phyloP scores from a whole-genome alignment of 30 jellyfish, hydroid and myxozoan genomes.

The Cassiopea xamachana region DNA sequence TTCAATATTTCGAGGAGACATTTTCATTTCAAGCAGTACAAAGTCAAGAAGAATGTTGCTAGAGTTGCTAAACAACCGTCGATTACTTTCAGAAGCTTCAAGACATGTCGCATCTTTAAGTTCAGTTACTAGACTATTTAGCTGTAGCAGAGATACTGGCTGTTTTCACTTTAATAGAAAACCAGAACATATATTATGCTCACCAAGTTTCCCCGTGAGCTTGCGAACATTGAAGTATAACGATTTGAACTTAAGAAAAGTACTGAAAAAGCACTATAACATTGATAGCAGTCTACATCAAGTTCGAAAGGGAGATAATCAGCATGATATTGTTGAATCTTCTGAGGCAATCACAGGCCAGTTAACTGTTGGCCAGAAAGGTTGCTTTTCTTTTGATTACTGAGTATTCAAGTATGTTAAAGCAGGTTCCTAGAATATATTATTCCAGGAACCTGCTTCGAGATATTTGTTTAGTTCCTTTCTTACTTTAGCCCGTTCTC shows the following conservation, averaged over 20 bases:
- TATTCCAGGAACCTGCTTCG: too few relatives aligned
- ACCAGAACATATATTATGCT: background rate
- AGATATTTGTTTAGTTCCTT: too few relatives aligned
- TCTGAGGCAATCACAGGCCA: slow-evolving; percentile 73
- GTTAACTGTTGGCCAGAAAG: slow-evolving; percentile 84
- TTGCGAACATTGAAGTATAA: background rate
- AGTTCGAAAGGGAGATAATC: background rate
- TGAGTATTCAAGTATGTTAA: too few relatives aligned
- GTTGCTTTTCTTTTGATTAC: slow-evolving; percentile 11
- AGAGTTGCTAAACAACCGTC: background rate
- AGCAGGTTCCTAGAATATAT: too few relatives aligned
- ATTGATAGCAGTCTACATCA: background rate
- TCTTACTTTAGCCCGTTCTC: too few relatives aligned
- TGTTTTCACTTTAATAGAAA: background rate
- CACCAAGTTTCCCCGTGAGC: background rate
- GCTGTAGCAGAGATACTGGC: background rate
- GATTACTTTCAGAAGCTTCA: background rate
- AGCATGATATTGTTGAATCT: slow-evolving; percentile 25
- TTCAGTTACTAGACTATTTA: background rate
- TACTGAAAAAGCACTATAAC: background rate
- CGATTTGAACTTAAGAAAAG: background rate
- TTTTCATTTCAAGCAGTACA: background rate
- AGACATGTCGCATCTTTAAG: background rate
- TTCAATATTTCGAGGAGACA: background rate
- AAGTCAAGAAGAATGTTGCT: background rate